Evolutionary conservation across 2,888 invertebrate genomes (phyloP), one percentile per base, ranked within the genome.

Genomic region (Melanostoma scalare): DNA sequence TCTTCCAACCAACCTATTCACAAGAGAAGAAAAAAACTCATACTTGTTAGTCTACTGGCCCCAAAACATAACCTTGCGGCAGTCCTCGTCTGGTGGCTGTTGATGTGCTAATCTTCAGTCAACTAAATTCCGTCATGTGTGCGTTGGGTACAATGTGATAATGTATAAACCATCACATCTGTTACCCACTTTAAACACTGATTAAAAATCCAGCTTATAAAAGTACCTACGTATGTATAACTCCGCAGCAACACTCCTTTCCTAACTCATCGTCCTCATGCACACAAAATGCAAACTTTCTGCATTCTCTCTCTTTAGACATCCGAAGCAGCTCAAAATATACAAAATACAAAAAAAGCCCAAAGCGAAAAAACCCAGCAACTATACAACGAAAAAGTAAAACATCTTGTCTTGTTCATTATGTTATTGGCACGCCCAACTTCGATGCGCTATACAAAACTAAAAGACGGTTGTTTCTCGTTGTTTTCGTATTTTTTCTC

Each of bases 401-500:
- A 82, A 74, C 61, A 58, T 78, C 72, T 74, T 78, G 63, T 58
- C 87, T 86, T 89, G 89, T 89, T 89, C 90, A 90, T 89, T 89
- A 89, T 89, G 89, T 88, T 89, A 89, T 89, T 88, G 89, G 87
- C 88, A 89, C 89, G 89, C 89, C 89, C 90, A 73, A 78, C 68
- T 77, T 82, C 58, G 68, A 63, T 58, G 78, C 58, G 65, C n/a
- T 44, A 46, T 35, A 60, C 44, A 8, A 76, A 76, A 67, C 55
- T 31, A 60, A 65, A 60, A 9, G 2, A 36, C 5, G 36, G 67
- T 36, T 61, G 36, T 20, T 61, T 30, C 2, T 31, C 36, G 30
- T 42, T 38, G 4, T 63, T 63, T 46, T 48, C 30, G 63, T 50
- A 20, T 20, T 20, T 20, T 20, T 20, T 20, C 20, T 20, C 20